Conservation (phyloP, 1,140 invertebrate genomes). For the Oryctes rhinoceros region DNA sequence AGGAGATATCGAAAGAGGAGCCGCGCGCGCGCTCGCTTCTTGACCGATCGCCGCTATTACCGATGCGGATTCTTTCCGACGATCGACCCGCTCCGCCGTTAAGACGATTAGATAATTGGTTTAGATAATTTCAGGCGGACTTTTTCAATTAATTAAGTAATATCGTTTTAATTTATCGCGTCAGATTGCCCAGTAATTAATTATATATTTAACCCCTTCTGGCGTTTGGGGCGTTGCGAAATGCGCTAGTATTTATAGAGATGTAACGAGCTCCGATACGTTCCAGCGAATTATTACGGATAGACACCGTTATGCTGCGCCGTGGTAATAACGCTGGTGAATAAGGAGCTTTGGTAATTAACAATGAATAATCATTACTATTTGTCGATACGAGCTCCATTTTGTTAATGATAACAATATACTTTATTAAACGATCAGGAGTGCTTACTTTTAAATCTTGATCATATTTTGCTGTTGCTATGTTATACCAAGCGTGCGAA, state of each 20-base stretch:
- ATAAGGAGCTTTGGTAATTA: too few relatives aligned
- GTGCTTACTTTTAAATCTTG: too few relatives aligned
- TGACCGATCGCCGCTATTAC: neutral
- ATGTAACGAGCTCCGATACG: too few relatives aligned
- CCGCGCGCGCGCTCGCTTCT: neutral
- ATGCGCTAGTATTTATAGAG: neutral
- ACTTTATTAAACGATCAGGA: too few relatives aligned
- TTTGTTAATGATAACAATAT: too few relatives aligned
- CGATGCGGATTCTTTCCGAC: neutral
- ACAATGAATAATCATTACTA: too few relatives aligned
- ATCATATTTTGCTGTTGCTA: too few relatives aligned
- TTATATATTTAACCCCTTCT: neutral
- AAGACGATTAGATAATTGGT: slow-evolving; percentile 16
- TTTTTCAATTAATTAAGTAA: slow-evolving; percentile 10
- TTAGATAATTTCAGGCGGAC: neutral
- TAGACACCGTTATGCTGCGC: too few relatives aligned
- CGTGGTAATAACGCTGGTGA: too few relatives aligned
- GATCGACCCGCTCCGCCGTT: neutral
- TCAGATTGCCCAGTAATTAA: neutral
- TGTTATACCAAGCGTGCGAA: too few relatives aligned
- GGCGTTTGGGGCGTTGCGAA: neutral
- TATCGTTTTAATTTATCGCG: slow-evolving; percentile 21
- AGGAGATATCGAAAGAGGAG: neutral
- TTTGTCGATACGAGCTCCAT: too few relatives aligned
- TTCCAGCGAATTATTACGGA: too few relatives aligned